phyloP scores from a whole-genome alignment of 2,113 vertebrate genomes.

The Onychostruthus taczanowskii region DNA sequence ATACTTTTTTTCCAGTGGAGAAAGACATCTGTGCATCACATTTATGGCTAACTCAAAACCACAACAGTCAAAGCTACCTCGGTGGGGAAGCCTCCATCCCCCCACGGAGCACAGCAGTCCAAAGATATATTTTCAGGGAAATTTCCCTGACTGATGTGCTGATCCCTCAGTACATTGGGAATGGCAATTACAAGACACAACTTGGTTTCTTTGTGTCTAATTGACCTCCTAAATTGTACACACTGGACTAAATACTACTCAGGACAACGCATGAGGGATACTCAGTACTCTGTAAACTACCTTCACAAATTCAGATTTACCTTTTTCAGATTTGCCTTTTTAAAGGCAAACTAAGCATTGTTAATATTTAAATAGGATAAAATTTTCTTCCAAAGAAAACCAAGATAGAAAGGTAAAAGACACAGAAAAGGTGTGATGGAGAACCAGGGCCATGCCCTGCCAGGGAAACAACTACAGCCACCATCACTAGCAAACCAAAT shows the following conservation, averaged over 20 bases:
- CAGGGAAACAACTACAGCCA: neutral
- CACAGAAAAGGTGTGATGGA: neutral
- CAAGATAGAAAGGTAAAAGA: neutral
- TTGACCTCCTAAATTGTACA: neutral
- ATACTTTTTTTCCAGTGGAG: neutral
- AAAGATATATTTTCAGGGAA: neutral
- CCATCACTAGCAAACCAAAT: fast-evolving
- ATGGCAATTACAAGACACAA: neutral
- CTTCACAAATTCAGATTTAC: neutral
- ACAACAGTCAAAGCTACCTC: neutral
- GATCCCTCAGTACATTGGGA: neutral
- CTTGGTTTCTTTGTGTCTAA: neutral
- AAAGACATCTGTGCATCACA: neutral
- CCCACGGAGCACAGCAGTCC: conserved; percentile 1
- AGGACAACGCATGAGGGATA: neutral
- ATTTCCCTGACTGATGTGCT: neutral
- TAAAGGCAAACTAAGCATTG: neutral
- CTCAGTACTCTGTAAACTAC: neutral
- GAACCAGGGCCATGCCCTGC: neutral
- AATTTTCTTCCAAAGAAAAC: neutral
- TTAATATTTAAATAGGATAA: neutral
- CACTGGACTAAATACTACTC: fast-evolving
- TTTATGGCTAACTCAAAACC: conserved; percentile 39
- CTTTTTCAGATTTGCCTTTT: no score
- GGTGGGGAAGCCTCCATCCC: neutral